phyloP scores from a whole-genome alignment of 2,797 vertebrate genomes.

The Poecilia wingei region DNA sequence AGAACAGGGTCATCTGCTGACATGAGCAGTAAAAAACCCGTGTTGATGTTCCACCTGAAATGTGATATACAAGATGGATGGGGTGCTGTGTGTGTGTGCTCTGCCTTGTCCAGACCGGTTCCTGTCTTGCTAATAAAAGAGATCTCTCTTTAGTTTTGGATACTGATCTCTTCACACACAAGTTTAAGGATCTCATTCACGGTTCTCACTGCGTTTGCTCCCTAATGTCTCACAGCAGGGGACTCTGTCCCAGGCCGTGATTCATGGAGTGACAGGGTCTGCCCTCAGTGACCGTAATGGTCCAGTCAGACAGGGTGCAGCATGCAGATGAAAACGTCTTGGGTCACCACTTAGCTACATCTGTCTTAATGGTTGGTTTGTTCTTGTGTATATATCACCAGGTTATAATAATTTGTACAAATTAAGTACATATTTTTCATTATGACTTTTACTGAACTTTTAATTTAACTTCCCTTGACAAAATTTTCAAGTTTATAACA shows the following conservation, averaged over 20 bases:
- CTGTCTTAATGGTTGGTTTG: background rate
- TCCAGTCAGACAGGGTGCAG: conserved; percentile 60
- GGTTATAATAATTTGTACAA: background rate
- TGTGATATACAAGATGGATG: conserved; percentile 54
- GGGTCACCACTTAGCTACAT: conserved; percentile 9
- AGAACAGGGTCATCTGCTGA: conserved; percentile 52
- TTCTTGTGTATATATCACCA: background rate
- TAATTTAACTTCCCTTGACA: background rate
- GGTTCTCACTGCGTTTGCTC: conserved; percentile 81
- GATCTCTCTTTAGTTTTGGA: conserved; percentile 79
- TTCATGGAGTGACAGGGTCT: conserved; percentile 81
- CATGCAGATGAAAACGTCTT: conserved; percentile 59
- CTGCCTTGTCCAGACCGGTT: conserved; percentile 71
- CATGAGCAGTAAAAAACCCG: conserved; percentile 57
- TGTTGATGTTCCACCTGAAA: conserved; percentile 69
- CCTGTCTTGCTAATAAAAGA: conserved; percentile 79
- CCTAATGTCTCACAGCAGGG: conserved; percentile 83
- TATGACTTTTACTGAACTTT: background rate
- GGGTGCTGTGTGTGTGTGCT: conserved; percentile 17
- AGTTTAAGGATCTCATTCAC: conserved; percentile 81
- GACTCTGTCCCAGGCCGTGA: conserved; percentile 73
- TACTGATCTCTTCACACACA: conserved; percentile 75
- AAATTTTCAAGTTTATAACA: background rate
- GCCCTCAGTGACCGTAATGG: conserved; percentile 73
- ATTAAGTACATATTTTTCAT: background rate